These are phyloP conservation scores for Rhynchomys soricoides DNA, from an alignment of 2,113 vertebrate species.

Conservation along the genomic window DNA sequence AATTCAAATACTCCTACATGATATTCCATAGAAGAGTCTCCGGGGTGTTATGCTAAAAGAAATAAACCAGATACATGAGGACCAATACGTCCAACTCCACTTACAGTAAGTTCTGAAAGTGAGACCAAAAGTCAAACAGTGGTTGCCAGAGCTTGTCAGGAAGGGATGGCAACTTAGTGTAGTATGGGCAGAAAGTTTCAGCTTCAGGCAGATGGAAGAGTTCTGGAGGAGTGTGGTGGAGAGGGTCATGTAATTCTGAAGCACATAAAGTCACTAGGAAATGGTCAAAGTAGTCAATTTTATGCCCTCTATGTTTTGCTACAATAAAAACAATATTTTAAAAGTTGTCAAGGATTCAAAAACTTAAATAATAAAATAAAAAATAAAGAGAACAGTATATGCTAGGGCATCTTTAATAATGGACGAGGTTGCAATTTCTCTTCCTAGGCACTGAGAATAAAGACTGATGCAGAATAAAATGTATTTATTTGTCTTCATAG, in stretches of 20 bases:
- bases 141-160: not conserved
- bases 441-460: not conserved
- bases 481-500: not conserved
- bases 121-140: not conserved
- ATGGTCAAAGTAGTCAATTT: not conserved
- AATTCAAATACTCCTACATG: not conserved
- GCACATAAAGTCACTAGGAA: not conserved
- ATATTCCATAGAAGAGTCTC: not conserved
- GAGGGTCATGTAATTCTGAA: not conserved
- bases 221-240: not conserved
- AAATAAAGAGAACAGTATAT: not conserved
- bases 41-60: not conserved
- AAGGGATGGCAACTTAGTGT: not conserved
- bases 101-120: rapidly evolving
- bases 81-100: not conserved
- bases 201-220: not conserved
- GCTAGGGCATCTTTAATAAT: not conserved
- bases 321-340: not conserved
- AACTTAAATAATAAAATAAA: not conserved
- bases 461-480: not conserved
- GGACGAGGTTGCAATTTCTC: not conserved
- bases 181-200: not conserved
- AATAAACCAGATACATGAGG: not conserved
- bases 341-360: not conserved
- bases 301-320: not conserved